Percentiles rank a stretch among this genome's conserved stretches.
These are phyloP conservation scores for Pseudocheirus occidentalis DNA, from an alignment of 2,797 vertebrate genomes.

Conservation along the genomic window DNA sequence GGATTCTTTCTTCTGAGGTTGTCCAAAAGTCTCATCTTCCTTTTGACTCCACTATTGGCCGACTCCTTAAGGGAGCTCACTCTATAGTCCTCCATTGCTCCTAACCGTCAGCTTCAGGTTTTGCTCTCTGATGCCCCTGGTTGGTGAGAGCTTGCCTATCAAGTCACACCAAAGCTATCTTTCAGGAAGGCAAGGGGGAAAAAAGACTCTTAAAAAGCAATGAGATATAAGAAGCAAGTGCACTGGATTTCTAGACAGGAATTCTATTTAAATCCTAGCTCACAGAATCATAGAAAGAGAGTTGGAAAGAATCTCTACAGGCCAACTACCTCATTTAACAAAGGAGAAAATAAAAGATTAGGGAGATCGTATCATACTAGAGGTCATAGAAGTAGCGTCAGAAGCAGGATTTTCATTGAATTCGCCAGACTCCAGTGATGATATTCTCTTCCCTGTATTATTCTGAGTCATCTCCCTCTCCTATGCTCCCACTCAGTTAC, in stretches of 20 bases:
- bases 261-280: background rate
- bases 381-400: background rate
- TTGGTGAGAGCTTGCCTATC: background rate
- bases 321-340: background rate
- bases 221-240: background rate
- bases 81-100: background rate
- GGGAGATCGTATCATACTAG: background rate
- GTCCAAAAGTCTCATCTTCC: background rate
- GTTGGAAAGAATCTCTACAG: background rate
- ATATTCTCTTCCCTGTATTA: background rate
- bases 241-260: background rate
- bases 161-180: background rate
- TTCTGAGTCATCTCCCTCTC: background rate
- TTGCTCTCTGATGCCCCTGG: background rate
- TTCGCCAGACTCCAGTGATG: background rate
- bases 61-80: background rate
- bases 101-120: background rate
- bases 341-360: background rate
- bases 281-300: background rate
- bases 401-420: background rate
- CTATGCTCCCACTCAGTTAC: background rate
- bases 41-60: background rate
- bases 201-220: background rate
- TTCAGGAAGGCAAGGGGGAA: background rate
- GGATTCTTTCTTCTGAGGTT: background rate